Base-by-base conservation (phyloP, 2,797 vertebrate genomes). In the Sebastes itinus region DNA sequence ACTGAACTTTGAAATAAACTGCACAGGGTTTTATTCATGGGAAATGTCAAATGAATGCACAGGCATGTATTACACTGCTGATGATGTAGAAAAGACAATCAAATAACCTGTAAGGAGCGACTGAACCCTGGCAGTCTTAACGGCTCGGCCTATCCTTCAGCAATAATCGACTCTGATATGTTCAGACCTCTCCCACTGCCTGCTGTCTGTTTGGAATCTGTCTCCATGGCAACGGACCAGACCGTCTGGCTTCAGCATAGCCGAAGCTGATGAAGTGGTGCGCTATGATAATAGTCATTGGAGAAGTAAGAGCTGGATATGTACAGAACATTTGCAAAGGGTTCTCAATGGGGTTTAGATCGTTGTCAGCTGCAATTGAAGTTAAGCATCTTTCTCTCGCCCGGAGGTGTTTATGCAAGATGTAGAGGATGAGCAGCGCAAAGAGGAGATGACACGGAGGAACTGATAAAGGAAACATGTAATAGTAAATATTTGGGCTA, bases 181-280 rank as follows among this genome's bases (percentile, higher is more conserved):
- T 75, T 84, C 85, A 79, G 61, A 83, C 73, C 74, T 65, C 83
- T 82, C 82, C 18, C 30, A 79, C 87, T 75, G 82, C 74, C 80
- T 90, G 88, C 82, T 81, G 80, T 82, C 83, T 87, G 88, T 88
- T 89, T 88, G 72, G 81, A 89, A 81, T 83, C 60, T 23, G 78
- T 93, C 82, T 80, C 92, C 86, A 90, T 91, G 85, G 89, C 84
- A 87, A 93, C 88, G 3, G 69, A 87, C 83, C 76, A 89, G 76
- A 85, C 90, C 12, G 83, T 84, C 89, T 88, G 82, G 83, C 84
- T 81, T 73, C 67, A 33, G 77, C 75, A 73, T 18, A 55, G 78
- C 66, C 18, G 25, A 2, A 2, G 6, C 68, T 78, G 73, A 83
- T 85, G 77, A 90, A 89, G 87, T 76, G 80, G 23, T 30, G 73